Evolutionary conservation across 2,113 vertebrate genomes (phyloP).

Genomic region (Notothenia coriiceps): DNA sequence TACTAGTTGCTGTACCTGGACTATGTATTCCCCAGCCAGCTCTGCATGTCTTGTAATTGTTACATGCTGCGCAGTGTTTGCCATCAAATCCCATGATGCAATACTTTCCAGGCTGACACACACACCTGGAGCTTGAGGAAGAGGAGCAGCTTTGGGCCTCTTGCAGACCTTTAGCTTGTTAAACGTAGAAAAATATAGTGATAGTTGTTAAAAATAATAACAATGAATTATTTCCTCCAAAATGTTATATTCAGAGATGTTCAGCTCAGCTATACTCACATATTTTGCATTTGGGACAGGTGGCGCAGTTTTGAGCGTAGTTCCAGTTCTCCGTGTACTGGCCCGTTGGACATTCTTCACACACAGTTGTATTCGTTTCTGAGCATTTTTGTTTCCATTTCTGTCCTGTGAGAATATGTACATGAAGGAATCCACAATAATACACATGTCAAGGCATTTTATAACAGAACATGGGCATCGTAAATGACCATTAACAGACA

Average conservation of each 20-base stretch:
- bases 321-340: constrained; percentile 49
- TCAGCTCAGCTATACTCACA: constrained; percentile 55
- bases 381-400: constrained; percentile 15
- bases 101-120: constrained; percentile 67
- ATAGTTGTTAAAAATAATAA: neutral
- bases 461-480: neutral
- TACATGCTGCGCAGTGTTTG: constrained; percentile 41
- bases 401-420: constrained; percentile 59
- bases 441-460: neutral
- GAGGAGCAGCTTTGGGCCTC: constrained; percentile 54
- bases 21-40: constrained; percentile 58
- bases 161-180: constrained; percentile 64
- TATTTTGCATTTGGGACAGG: constrained; percentile 54
- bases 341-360: constrained; percentile 54
- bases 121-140: constrained; percentile 59
- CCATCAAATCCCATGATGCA: neutral
- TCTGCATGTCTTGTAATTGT: neutral
- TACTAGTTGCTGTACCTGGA: constrained; percentile 62
- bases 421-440: neutral
- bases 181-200: neutral
- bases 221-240: neutral
- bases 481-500: neutral
- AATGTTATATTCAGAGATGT: neutral
- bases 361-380: constrained; percentile 48
- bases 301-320: constrained; percentile 63